Base-by-base conservation (phyloP, 2,888 invertebrate genomes). In the Hololepta plana region DNA sequence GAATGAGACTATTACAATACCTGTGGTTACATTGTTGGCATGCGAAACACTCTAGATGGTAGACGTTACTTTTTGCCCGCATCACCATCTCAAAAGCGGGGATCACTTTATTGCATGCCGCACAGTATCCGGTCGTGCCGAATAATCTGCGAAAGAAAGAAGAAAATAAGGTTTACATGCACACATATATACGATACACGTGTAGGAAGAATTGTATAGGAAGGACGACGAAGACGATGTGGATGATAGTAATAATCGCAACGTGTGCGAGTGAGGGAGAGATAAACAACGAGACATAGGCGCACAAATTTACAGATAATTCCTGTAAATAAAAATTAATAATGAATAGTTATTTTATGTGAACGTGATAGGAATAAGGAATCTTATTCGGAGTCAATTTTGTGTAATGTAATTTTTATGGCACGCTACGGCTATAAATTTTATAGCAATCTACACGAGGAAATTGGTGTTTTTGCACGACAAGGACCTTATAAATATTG, bases 61-160 rank as follows among this genome's bases (percentile, higher is more conserved):
- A 88, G 37, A 88, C 87, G 57, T 87, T 85, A 48, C 75, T 76
- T 57, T 80, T 75, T 38, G 85, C 87, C 53, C 85, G 67, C 88
- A 90, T 88, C 44, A 88, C 88, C 85, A 88, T 84, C 62, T 88
- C 88, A 59, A 87, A 88, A 38, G 88, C 85, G 34, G 87, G 87
- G 55, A 88, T 88, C 51, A 77, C 76, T 67, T 88, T 87, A 58
- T 75, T 76, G 61, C 88, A 90, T 30, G 85, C 87, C 40, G 85
- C 77, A 55, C 88, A 88, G 56, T 80, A 80, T 41, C 87, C 87
- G 19, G 84, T 84, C 44, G 75, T 77, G 38, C 87, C 85, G 49
- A 85, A 87, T 60, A 88, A 70, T 64, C 85, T 84, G 64, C 14
- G 39, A 41, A 24, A 37, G 15, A 24, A 25, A 23, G 20, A 17